A percentile compares a stretch with the other conserved stretches of the same genome.
These are phyloP conservation scores for Pantala flavescens DNA, from an alignment of 1,140 invertebrate genomes.

Conservation along the genomic window DNA sequence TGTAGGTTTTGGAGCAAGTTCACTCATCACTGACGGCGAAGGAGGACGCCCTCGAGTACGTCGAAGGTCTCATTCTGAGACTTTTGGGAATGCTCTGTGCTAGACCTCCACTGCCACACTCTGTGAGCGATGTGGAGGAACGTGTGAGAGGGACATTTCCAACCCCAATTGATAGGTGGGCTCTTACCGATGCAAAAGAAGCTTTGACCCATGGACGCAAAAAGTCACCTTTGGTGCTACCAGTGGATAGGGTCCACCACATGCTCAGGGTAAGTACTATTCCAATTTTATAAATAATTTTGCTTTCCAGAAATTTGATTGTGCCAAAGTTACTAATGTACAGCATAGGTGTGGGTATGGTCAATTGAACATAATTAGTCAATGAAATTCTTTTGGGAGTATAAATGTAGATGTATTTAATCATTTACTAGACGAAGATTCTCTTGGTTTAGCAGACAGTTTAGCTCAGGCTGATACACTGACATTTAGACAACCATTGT, in stretches of 20 bases:
- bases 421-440: no score
- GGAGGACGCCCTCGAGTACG: conserved; percentile 85
- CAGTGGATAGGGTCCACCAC: conserved; percentile 83
- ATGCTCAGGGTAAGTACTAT: conserved; percentile 65
- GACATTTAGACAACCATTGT: no score
- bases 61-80: conserved; percentile 81
- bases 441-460: no score
- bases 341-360: no score
- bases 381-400: no score
- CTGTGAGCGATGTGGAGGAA: conserved; percentile 74
- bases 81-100: conserved; percentile 80
- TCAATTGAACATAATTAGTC: no score
- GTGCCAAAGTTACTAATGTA: no score
- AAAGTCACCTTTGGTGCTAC: conserved; percentile 68
- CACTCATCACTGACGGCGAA: conserved; percentile 75
- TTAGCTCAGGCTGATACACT: no score
- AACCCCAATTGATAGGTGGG: conserved; percentile 86
- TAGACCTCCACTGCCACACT: conserved; percentile 48
- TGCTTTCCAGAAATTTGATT: neutral
- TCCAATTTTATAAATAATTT: neutral
- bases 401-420: no score
- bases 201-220: conserved; percentile 74
- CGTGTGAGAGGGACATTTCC: conserved; percentile 84
- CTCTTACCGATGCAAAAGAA: conserved; percentile 75
- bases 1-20: conserved; percentile 73